A percentile compares a stretch with the other conserved stretches of the same genome.
These are phyloP conservation scores for Jacana jacana DNA, from an alignment of 2,113 vertebrate genomes.

Conservation along the genomic window DNA sequence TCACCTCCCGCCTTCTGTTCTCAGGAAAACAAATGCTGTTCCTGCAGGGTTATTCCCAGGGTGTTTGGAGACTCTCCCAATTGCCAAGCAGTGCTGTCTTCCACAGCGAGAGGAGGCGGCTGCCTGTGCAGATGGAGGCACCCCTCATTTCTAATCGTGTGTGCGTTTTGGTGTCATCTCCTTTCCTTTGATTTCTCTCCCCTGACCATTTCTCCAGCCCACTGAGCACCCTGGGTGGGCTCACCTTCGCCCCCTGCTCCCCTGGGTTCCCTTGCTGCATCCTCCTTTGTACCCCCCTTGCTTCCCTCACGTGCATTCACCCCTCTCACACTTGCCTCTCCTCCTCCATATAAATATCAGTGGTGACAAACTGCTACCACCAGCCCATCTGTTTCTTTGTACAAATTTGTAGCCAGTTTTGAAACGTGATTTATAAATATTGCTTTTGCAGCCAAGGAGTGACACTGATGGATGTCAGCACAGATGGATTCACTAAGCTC, in stretches of 20 bases:
- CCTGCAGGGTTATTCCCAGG: conserved; percentile 47
- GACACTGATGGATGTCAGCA: conserved; percentile 80
- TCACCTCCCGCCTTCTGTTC: conserved; percentile 38
- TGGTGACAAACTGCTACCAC: conserved; percentile 74
- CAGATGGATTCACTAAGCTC: conserved; percentile 74
- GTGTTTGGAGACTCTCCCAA: conserved; percentile 20
- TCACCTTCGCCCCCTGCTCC: not conserved
- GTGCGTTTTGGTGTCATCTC: not conserved
- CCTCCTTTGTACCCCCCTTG: not conserved
- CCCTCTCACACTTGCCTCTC: conserved; percentile 31
- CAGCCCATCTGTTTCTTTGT: conserved; percentile 81
- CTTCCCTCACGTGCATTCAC: not conserved
- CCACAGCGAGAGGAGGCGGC: not conserved
- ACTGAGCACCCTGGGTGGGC: rapidly evolving
- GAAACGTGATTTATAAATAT: conserved; percentile 85
- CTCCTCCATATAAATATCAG: conserved; percentile 62
- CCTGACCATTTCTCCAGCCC: not conserved
- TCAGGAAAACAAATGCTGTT: conserved; percentile 51
- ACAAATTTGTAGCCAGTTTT: conserved; percentile 83
- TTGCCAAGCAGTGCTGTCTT: not conserved
- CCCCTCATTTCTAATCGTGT: not conserved
- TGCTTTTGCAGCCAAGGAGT: conserved; percentile 79
- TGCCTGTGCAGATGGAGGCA: conserved; percentile 21
- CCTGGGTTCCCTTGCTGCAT: not conserved
- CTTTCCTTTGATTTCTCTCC: not conserved